A percentile compares a stretch with the other conserved stretches of the same genome.
Conservation (phyloP, 2,888 invertebrate species). For the Parascotia fuliginaria region DNA sequence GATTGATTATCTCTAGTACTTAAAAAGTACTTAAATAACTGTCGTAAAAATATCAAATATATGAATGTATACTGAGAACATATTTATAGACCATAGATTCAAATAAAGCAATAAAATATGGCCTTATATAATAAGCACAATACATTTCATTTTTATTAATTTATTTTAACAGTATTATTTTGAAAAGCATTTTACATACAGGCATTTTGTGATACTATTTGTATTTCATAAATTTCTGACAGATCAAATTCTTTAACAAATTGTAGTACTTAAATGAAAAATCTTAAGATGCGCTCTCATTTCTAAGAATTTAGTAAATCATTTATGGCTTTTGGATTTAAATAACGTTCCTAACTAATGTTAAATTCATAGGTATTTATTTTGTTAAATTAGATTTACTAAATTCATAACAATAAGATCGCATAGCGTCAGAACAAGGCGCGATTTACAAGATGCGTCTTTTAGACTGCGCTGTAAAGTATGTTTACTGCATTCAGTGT, state of each 20-base stretch:
- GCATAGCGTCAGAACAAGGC: too few relatives aligned
- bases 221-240: constrained; percentile 32
- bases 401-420: too few relatives aligned
- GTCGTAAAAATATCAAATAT: constrained; percentile 40
- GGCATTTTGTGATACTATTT: constrained; percentile 62
- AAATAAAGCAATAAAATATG: constrained; percentile 70
- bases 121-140: constrained; percentile 64
- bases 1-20: constrained; percentile 62
- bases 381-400: too few relatives aligned
- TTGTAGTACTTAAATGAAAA: background rate
- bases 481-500: too few relatives aligned
- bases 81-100: constrained; percentile 40
- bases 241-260: constrained; percentile 26
- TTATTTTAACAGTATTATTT: constrained; percentile 72
- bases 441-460: too few relatives aligned
- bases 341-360: too few relatives aligned
- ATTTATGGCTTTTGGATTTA: too few relatives aligned
- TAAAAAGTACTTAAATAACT: constrained; percentile 73
- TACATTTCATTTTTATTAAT: constrained; percentile 54
- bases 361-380: too few relatives aligned
- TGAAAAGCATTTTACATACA: constrained; percentile 56
- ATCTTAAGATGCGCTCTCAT: background rate
- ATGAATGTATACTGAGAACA: constrained; percentile 33
- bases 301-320: background rate
- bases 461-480: too few relatives aligned